These are phyloP conservation scores for Latrodectus geometricus DNA, from an alignment of 1,140 invertebrate genomes.

Conservation along the genomic window DNA sequence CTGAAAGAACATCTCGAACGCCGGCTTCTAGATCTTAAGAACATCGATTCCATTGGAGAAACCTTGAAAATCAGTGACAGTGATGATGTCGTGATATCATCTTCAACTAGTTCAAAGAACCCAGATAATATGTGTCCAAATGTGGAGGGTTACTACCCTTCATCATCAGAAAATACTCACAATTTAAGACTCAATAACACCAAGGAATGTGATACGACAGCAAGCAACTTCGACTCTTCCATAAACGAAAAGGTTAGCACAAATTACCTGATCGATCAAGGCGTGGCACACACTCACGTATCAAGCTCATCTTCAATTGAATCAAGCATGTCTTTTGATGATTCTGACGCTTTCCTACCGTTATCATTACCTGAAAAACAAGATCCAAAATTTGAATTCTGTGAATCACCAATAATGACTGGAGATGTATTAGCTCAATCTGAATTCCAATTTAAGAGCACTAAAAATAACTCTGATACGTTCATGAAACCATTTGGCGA, in stretches of 20 bases:
- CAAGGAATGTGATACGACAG: neutral
- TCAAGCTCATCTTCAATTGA: neutral
- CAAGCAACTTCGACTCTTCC: neutral
- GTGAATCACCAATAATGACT: too few species aligned
- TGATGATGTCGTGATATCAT: neutral
- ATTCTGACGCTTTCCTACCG: neutral
- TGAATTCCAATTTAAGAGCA: neutral
- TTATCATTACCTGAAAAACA: neutral
- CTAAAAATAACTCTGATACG: neutral
- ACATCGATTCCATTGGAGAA: neutral
- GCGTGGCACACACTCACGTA: neutral
- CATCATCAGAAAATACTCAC: neutral
- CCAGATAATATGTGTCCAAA: neutral
- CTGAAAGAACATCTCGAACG: constrained; percentile 28
- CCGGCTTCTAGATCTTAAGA: constrained; percentile 22
- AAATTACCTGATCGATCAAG: neutral
- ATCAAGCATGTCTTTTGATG: neutral
- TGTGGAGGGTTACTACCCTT: neutral
- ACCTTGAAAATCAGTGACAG: neutral
- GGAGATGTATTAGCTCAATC: neutral
- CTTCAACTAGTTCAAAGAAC: neutral
- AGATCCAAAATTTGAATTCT: neutral
- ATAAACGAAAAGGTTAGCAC: neutral
- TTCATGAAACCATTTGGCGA: neutral
- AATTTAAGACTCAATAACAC: neutral